Conservation (phyloP, 2,113 vertebrate genomes). For the Pseudolaguvia tuberculata region DNA sequence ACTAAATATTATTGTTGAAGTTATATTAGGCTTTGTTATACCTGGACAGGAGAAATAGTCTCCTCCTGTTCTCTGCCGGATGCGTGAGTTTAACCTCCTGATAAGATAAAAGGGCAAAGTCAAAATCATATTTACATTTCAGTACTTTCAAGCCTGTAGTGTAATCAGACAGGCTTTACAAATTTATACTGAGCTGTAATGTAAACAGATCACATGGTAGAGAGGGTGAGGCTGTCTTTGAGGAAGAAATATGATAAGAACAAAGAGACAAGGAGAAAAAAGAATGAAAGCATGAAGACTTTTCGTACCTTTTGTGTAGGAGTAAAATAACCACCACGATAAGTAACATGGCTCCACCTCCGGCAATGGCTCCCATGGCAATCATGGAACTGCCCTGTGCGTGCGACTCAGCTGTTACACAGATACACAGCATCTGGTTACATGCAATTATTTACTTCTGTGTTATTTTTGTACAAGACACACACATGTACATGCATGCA, state of each 20-base stretch:
- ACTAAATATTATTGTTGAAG: not conserved
- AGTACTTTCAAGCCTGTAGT: constrained; percentile 10
- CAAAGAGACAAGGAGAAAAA: constrained; percentile 6
- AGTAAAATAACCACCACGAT: constrained; percentile 69
- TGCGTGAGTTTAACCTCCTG: constrained; percentile 72
- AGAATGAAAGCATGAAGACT: constrained; percentile 25
- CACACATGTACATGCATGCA: not conserved
- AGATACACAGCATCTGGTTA: constrained; percentile 15
- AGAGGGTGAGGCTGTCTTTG: constrained; percentile 1
- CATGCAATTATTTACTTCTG: not conserved
- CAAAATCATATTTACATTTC: constrained; percentile 31
- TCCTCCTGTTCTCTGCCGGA: constrained; percentile 78
- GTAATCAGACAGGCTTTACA: constrained; percentile 17
- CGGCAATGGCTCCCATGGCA: constrained; percentile 67
- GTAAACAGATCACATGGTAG: constrained; percentile 35
- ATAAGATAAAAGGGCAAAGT: constrained; percentile 49
- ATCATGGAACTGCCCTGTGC: constrained; percentile 65
- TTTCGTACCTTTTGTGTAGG: constrained; percentile 72
- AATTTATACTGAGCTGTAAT: constrained; percentile 33
- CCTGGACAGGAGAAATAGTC: constrained; percentile 87
- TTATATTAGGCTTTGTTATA: constrained; percentile 50
- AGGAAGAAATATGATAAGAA: constrained; percentile 48
- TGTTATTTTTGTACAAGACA: not conserved
- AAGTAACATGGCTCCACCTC: constrained; percentile 63
- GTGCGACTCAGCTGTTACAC: constrained; percentile 62